Conservation (phyloP, 2,888 invertebrate species). For the Spatulosminthurus flaviceps region DNA sequence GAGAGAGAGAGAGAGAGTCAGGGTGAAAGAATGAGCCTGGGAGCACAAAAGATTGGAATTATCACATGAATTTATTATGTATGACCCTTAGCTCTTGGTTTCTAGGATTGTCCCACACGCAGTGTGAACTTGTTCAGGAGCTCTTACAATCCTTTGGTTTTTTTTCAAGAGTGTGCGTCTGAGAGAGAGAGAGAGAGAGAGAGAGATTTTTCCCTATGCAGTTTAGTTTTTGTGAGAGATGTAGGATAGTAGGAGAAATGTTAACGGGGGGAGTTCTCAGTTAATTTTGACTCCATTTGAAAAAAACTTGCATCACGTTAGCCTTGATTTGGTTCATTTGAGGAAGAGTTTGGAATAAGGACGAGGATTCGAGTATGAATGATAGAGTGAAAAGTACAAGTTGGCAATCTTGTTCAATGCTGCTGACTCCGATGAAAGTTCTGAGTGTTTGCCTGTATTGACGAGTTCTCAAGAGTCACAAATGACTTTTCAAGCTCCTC, state of each 20-base stretch:
- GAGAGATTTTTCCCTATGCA: slow-evolving; percentile 13
- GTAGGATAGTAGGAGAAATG: background rate
- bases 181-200: too few relatives aligned
- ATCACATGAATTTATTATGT: slow-evolving; percentile 24
- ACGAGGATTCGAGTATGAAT: background rate
- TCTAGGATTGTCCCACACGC: slow-evolving; percentile 4
- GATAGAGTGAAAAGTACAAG: slow-evolving; percentile 21
- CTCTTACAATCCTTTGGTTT: background rate
- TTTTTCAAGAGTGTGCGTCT: slow-evolving; percentile 9
- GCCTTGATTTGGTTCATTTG: background rate
- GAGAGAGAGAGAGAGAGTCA: background rate
- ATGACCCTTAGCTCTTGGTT: background rate
- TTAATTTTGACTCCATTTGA: slow-evolving; percentile 1
- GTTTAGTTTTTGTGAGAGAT: background rate
- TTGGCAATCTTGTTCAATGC: slow-evolving; percentile 14
- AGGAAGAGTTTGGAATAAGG: slow-evolving; percentile 10
- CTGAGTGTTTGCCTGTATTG: slow-evolving; percentile 10
- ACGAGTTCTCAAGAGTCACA: slow-evolving; percentile 35
- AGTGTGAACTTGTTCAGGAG: slow-evolving; percentile 31
- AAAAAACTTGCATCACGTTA: too few relatives aligned
- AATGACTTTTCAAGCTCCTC: slow-evolving; percentile 31
- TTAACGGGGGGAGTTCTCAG: background rate
- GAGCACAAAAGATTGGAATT: slow-evolving; percentile 6
- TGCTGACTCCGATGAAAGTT: slow-evolving; percentile 38
- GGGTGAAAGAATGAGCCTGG: background rate